Conservation (phyloP, 1,140 invertebrate genomes). For the Lerema accius region DNA sequence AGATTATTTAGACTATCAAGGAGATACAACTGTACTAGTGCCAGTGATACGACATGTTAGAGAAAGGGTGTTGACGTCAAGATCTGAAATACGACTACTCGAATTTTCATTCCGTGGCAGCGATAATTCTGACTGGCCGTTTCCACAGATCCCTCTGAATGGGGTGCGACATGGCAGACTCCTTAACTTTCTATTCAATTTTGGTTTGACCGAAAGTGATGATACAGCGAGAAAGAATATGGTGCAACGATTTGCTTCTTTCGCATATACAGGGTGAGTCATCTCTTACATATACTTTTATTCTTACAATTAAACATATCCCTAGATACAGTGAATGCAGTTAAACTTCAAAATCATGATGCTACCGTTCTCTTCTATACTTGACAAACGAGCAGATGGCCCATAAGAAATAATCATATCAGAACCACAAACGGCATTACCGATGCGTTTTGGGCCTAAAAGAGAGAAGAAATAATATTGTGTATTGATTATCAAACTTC, state of each 20-base stretch:
- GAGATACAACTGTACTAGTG: conserved; percentile 59
- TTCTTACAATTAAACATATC: too few species aligned
- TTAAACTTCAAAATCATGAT: too few species aligned
- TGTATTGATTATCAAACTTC: too few species aligned
- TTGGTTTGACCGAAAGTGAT: conserved; percentile 48
- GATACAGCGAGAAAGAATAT: conserved; percentile 38
- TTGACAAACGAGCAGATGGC: too few species aligned
- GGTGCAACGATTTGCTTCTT: conserved; percentile 44
- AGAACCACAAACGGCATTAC: too few species aligned
- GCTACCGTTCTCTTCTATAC: too few species aligned
- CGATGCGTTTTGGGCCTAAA: too few species aligned
- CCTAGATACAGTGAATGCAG: too few species aligned
- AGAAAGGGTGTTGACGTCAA: conserved; percentile 56
- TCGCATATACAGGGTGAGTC: conserved; percentile 63
- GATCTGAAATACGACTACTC: conserved; percentile 50
- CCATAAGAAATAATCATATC: too few species aligned
- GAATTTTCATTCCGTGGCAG: conserved; percentile 61
- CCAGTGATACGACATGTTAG: conserved; percentile 54
- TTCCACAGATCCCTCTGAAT: conserved; percentile 54
- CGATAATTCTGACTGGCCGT: conserved; percentile 56
- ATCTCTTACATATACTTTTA: too few species aligned
- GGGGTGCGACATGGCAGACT: conserved; percentile 62
- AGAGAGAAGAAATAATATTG: too few species aligned
- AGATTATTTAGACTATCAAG: conserved; percentile 68
- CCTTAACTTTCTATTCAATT: conserved; percentile 64